A percentile compares a stretch with the other conserved stretches of the same genome.
Evolutionary conservation across 2,113 vertebrate genomes (phyloP).

Genomic region (Taurulus bubalis): DNA sequence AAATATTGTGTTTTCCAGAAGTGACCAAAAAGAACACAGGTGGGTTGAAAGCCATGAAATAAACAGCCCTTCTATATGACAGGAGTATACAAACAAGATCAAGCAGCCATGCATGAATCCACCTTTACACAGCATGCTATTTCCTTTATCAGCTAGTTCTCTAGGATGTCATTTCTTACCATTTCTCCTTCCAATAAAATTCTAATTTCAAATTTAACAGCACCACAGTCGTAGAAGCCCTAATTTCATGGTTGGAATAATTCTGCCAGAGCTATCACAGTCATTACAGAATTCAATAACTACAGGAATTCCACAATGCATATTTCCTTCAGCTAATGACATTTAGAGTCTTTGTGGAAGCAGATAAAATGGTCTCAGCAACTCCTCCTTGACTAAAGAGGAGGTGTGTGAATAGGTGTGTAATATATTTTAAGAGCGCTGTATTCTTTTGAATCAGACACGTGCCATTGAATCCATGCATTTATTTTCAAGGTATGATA

Average conservation of each 20-base stretch:
- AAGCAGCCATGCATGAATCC: constrained; percentile 17
- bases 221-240: constrained; percentile 34
- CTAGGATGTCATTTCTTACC: constrained; percentile 37
- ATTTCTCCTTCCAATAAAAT: constrained; percentile 45
- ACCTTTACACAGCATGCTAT: constrained; percentile 20
- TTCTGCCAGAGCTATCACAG: constrained; percentile 63
- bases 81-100: constrained; percentile 8
- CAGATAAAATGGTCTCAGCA: constrained; percentile 55
- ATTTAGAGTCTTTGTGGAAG: constrained; percentile 65
- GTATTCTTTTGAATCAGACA: neutral
- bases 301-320: constrained; percentile 59
- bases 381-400: constrained; percentile 41
- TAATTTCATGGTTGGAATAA: constrained; percentile 76
- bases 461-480: neutral
- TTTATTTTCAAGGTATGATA: neutral
- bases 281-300: constrained; percentile 71
- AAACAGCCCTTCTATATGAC: neutral
- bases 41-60: neutral
- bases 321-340: constrained; percentile 70
- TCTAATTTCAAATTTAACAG: constrained; percentile 64
- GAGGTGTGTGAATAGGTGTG: constrained; percentile 35
- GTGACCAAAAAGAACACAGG: neutral
- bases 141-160: constrained; percentile 45
- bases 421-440: constrained; percentile 30
- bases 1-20: neutral